phyloP scores from a whole-genome alignment of 2,888 invertebrate species.

The Amphipoea oculea region DNA sequence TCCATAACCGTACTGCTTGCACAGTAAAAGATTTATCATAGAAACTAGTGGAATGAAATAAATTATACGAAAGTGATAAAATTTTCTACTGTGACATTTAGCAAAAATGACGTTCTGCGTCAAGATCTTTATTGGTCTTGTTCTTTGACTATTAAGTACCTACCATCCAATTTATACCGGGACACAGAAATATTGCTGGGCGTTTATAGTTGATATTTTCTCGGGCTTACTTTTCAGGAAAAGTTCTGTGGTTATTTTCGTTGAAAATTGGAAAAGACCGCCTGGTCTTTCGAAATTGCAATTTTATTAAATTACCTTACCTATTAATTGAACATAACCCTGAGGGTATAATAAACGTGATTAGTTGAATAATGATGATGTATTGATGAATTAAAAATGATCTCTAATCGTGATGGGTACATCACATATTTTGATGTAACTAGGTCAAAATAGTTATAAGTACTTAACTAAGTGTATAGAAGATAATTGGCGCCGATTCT shows the following conservation, averaged over 20 bases:
- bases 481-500: neutral
- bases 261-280: neutral
- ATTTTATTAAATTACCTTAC: neutral
- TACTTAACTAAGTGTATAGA: neutral
- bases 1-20: no score
- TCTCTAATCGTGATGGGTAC: slow-evolving; percentile 31
- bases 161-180: no score
- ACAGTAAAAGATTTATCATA: no score
- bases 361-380: neutral
- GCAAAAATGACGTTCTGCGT: no score
- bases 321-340: neutral
- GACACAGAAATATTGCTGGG: no score
- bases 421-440: slow-evolving; percentile 7
- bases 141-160: no score
- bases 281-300: neutral
- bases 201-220: no score
- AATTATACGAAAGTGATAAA: no score
- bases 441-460: slow-evolving; percentile 9
- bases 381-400: slow-evolving; percentile 12
- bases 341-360: slow-evolving; percentile 24
- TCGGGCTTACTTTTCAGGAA: neutral
- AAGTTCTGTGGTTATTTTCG: neutral
- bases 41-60: no score
- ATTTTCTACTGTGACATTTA: no score
- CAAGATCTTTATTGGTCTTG: no score